phyloP scores from a whole-genome alignment of 2,888 invertebrate species.

The Eupithecia vulgata region DNA sequence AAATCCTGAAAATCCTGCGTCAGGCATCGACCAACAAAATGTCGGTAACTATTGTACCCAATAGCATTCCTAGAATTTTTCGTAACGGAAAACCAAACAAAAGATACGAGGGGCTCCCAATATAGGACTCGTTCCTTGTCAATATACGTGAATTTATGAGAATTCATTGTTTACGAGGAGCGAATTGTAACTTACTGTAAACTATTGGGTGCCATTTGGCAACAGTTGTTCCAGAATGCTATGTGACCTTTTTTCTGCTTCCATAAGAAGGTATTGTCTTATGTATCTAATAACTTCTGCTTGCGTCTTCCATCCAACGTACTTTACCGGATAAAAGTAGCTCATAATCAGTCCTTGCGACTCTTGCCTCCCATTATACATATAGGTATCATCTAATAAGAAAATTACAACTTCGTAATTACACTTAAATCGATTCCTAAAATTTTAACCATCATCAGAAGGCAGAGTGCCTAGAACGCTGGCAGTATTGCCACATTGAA shows the following conservation, averaged over 20 bases:
- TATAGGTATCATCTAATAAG: too few relatives aligned
- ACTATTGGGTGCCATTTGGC: slow-evolving; percentile 16
- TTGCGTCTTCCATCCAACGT: neutral
- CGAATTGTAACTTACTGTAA: slow-evolving; percentile 26
- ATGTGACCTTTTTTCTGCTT: neutral
- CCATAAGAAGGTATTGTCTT: neutral
- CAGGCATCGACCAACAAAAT: neutral
- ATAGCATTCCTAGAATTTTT: slow-evolving; percentile 63
- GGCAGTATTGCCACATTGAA: too few relatives aligned
- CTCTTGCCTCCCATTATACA: too few relatives aligned
- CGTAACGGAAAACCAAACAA: slow-evolving; percentile 62
- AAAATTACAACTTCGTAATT: too few relatives aligned
- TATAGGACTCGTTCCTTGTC: slow-evolving; percentile 61
- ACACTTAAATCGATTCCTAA: too few relatives aligned
- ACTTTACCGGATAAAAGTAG: neutral
- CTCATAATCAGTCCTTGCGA: neutral
- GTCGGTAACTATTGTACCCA: slow-evolving; percentile 17
- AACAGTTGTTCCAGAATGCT: slow-evolving; percentile 6
- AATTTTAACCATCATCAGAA: too few relatives aligned
- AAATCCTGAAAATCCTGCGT: too few relatives aligned
- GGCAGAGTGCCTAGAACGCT: too few relatives aligned
- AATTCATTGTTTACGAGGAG: slow-evolving; percentile 51
- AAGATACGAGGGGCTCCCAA: slow-evolving; percentile 66
- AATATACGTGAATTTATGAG: slow-evolving; percentile 70
- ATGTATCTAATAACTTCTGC: neutral